phyloP scores from a whole-genome alignment of 2,888 invertebrate species.

The Epirrita christyi region DNA sequence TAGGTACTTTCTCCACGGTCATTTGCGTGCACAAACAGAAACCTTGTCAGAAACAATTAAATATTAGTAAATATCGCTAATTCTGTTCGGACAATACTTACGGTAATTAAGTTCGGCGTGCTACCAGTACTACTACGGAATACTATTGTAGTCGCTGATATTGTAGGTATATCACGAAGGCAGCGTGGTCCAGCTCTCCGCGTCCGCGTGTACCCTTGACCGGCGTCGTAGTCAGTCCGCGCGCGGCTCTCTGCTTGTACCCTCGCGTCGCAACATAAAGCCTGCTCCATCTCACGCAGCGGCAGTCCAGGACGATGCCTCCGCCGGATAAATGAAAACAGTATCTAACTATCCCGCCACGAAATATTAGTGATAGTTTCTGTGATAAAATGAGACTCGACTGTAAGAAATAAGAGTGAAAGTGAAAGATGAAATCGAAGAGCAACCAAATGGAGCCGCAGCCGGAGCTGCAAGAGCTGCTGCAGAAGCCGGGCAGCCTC shows the following conservation, averaged over 20 bases:
- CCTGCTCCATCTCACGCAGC: constrained; percentile 42
- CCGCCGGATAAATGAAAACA: constrained; percentile 43
- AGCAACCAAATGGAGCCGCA: constrained; percentile 53
- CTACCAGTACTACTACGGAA: constrained; percentile 21
- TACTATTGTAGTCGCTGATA: constrained; percentile 12
- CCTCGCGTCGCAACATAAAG: constrained; percentile 69
- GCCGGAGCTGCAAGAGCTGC: constrained; percentile 74
- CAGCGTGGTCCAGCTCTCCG: constrained; percentile 48
- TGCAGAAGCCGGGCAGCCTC: constrained; percentile 66
- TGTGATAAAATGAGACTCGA: constrained; percentile 43
- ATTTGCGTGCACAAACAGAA: constrained; percentile 11
- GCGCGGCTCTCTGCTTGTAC: constrained; percentile 67
- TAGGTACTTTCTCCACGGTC: constrained; percentile 17
- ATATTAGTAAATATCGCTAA: constrained; percentile 22
- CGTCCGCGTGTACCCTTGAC: constrained; percentile 68
- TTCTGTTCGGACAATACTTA: constrained; percentile 37
- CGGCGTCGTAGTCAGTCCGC: constrained; percentile 67
- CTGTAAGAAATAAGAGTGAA: constrained; percentile 39
- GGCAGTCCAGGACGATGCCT: constrained; percentile 63
- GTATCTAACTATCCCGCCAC: constrained; percentile 14
- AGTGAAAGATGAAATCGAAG: constrained; percentile 67
- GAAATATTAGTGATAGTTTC: constrained; percentile 27
- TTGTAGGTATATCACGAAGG: constrained; percentile 20
- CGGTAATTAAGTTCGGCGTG: constrained; percentile 33
- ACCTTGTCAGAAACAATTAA: constrained; percentile 26